Base-by-base conservation (phyloP, 1,140 invertebrate species). In the Trichonephila inaurata region DNA sequence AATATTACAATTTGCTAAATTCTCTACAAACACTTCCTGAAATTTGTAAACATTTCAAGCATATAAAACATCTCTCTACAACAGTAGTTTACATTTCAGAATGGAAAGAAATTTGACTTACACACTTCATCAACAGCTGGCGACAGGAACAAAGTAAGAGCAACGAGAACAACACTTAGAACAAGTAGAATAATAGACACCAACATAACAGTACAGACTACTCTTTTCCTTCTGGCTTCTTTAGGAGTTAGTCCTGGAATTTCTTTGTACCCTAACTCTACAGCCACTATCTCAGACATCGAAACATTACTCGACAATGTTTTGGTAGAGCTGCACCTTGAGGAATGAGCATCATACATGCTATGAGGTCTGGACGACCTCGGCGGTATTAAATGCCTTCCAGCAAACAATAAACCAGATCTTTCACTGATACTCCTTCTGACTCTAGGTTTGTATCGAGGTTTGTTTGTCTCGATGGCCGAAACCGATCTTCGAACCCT, bases 131-230 rank as follows among this genome's bases (percentile, higher is more conserved):
- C 94, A 3, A 95, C 94, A n/a, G 69, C 91, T 7, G 95, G 95
- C 0, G 95, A 93, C 24, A 95, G 72, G 19, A 94, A 82, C 62
- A 95, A 62, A 2, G 94, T 95, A 1, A 95, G 72, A 33, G 93
- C 94, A n/a, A 95, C 94, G 2, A 95, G 94, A 3, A 95, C 85
- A 16, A 95, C 94, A 44, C 94, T 69, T 7, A 91, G 21, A 28
- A 86, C 85, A 5, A 94, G 72, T 19, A 94, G 62, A 24, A 66
- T 87, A 4, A 89, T n/a, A 21, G 77, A 83, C 0, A 92, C 69
- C 18, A 92, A 14, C 83, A 83, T 77, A 7, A 94, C 91, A 7
- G 94, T 91, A 6, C 33, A 89, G 6, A 92, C 94, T 7, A 92
- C 61, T 14, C 91, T 18, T n/a, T 77, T 64, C 18, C 94, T 89